Base-by-base conservation (phyloP, 1,140 invertebrate species). In the Penaeus japonicus region DNA sequence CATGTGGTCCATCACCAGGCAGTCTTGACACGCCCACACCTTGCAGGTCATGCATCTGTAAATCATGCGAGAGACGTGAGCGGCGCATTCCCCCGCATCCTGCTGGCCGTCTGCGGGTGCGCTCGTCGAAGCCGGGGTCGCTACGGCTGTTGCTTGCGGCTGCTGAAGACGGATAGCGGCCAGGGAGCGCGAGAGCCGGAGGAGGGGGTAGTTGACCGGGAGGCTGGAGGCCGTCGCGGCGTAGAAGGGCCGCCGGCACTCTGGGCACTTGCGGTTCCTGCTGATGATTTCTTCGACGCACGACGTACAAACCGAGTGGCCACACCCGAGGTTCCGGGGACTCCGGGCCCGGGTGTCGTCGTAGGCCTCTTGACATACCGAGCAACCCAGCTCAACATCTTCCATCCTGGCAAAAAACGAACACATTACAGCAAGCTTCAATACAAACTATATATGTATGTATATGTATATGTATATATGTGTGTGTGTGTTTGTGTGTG, bases 181-280 rank as follows among this genome's bases (percentile, higher is more conserved):
- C 55, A 86, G 55, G 55, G 84, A 57, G n/a, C 84, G 75, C 22
- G 84, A 78, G 47, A 86, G 75, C 30, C 84, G 78, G 22, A 86
- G 75, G 17, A 86, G 77, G 24, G 84, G 84, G 55, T 86, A 86
- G 75, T 86, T 86, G 55, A 86, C 77, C 24, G 84, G 84, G 22
- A 86, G 77, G 22, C 75, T 54, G 18, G 77, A n/a, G 32, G 84
- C 84, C 55, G 53, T 86, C 55, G 57, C 35, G 75, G 84, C 84
- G 57, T 86, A 86, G 77, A 86, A 86, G n/a, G 84, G 84, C 20
- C 84, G 84, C 35, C 84, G 84, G 55, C 84, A 86, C 77, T 86
- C 84, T 4, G 84, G 84, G 35, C 84, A 86, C 47, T 86, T 86
- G 7, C 84, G 84, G 77, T 79, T 79, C 32, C 77, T 86, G 77